Base-by-base conservation (phyloP, 2,888 invertebrate species). In the Pollenia labialis region DNA sequence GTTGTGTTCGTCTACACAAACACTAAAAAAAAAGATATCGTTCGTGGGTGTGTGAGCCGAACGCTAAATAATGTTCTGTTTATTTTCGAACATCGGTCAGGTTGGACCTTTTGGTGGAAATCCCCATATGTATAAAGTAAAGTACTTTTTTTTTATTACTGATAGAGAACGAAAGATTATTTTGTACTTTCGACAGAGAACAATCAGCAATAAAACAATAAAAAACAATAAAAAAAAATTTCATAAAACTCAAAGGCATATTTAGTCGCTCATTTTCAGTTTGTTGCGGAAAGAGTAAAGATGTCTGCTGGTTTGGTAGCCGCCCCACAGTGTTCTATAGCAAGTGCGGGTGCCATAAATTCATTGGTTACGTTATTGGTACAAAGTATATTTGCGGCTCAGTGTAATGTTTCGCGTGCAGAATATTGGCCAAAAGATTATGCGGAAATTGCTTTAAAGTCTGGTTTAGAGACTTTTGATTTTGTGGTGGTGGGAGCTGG, bases 401-500 rank as follows among this genome's bases (percentile, higher is more conserved):
- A 95, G 89, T 95, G 95, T 89, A 93, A 94, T 0, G 88, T 95
- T 16, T 92, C 93, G 0, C 93, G 93, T 0, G 93, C 94, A 79
- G 93, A 93, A 8, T 88, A 93, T n/a, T 95, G 95, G 93, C 95
- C 95, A 0, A 90, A 89, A 8, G 95, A 95, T 81, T 88, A 90
- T 80, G 88, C 81, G 0, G 77, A 83, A 0, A 52, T 10, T 0
- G 85, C 85, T 7, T 58, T 90, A 11, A 32, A 23, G 60, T 10
- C 54, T 77, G 90, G 89, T 3, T 8, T 88, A 90, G 87, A 88
- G 14, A 68, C 82, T 2, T 95, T 94, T 89, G 95, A 95, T 88
- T 96, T 94, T 88, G 91, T 95, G 6, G 92, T 95, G 54, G 92
- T 95, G 18, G 95, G 95, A 0, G 95, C 94, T 1, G 95, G 95